Evolutionary conservation across 2,113 vertebrate species (phyloP), one percentile per base, ranked within the genome.

Genomic region (Australoheros scitulus): DNA sequence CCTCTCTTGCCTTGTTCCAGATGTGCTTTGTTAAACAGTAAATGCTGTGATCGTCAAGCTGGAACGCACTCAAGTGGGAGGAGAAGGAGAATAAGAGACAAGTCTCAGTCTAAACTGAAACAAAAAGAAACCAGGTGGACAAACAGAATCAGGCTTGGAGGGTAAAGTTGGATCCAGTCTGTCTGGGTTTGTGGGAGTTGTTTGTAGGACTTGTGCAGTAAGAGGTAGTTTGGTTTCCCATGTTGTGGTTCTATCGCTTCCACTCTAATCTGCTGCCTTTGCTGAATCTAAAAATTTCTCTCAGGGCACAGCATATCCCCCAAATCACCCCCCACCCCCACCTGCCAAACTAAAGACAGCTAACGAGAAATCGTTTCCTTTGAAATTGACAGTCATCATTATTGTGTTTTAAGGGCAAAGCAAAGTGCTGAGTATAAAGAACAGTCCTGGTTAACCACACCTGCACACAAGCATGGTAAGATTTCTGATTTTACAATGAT

Each of bases 41-140:
- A 81, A 79, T 61, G 24, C 41, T 76, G 47, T 38, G 57, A 82
- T 77, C 50, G 6, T 76, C 64, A 60, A 82, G 55, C 76, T 64
- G 5, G 80, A 88, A 8, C 72, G 57, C 41, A 80, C 64, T 84
- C n/a, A 29, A 32, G 43, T 64, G 26, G 70, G 50, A 88, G 81
- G 55, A 72, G 84, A 52, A 79, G 81, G 56, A 80, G 78, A 79
- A 64, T 9, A 6, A 61, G 47, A 85, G 60, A 68, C 75, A 29
- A 22, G 82, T 82, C 61, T 55, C 22, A 32, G 64, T 82, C 78
- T 72, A 77, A 80, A 81, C 55, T 29, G 13, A 79, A 80, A 84
- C 84, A 89, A 89, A 86, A 87, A 90, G 78, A 86, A 72, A 87
- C 89, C 92, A 94, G 93, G 93, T 94, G 93, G 90, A 94, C 85